Evolutionary conservation across 2,888 invertebrate species (phyloP), one percentile per base, ranked within the genome.

Genomic region (Phengaris alcon): DNA sequence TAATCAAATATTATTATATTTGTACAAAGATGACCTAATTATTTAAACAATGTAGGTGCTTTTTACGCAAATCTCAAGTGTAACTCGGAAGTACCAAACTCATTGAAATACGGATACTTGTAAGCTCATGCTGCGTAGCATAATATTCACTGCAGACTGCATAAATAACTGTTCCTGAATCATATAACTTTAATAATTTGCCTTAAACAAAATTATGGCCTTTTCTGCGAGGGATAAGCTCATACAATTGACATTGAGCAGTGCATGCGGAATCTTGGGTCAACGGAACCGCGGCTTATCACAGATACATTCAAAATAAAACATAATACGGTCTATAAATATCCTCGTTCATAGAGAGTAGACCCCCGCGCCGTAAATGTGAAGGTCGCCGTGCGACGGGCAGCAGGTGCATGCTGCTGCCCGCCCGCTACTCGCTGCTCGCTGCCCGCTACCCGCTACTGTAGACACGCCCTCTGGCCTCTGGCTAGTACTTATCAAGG

Each of bases 261-360:
- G 74, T 15, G 51, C 15, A 12, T 12, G 59, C 57, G 15, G 15
- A 57, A n/a, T 35, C 13, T 22, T 22, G 59, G 15, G 48, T 70
- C 48, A 51, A 70, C 51, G 70, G 22, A 70, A 70, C 48, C 69
- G 69, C 69, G 48, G 48, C 46, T 48, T 48, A 70, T 70, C 48
- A 70, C 70, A 51, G 70, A 51, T 70, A 70, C 48, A 48, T 70
- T 48, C 51, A 64, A 64, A 64, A 64, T 64, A 64, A 64, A 64
- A 64, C 35, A 12, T 35, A 44, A 35, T 64, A 35, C 64, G 64
- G 15, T 51, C 51, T 70, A 70, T 70, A 51, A 70, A 70, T 70
- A 70, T 51, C 70, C 15, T 10, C 51, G 48, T 51, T 15, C 70
- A 48, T 70, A n/a, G 15, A 64, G 64, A 35, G 15, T 9, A 15